A percentile compares a stretch with the other conserved stretches of the same genome.
phyloP scores from a whole-genome alignment of 1,140 invertebrate species.

The Drosophila ogumai region DNA sequence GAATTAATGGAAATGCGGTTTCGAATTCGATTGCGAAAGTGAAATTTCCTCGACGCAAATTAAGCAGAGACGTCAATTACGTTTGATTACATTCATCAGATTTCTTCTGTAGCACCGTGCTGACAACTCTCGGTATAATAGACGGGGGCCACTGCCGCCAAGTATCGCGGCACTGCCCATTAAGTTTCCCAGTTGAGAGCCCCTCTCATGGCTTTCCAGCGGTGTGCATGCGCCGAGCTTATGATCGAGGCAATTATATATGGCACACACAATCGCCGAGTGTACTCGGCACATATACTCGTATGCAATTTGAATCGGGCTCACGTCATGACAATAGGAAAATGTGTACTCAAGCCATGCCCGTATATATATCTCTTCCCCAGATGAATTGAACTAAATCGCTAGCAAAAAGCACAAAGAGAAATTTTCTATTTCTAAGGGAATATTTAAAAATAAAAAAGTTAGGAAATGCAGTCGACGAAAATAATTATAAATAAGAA shows the following conservation, averaged over 20 bases:
- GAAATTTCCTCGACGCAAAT: slow-evolving; percentile 45
- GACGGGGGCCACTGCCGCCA: slow-evolving; percentile 34
- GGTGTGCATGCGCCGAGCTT: slow-evolving; percentile 68
- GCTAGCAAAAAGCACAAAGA: slow-evolving; percentile 6
- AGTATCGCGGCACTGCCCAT: slow-evolving; percentile 65
- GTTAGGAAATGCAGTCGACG: background rate
- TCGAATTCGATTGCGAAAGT: slow-evolving; percentile 41
- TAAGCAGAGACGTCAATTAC: slow-evolving; percentile 53
- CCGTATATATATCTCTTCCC: slow-evolving; percentile 22
- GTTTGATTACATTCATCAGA: slow-evolving; percentile 68
- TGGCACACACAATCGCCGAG: slow-evolving; percentile 42
- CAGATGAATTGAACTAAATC: slow-evolving; percentile 56
- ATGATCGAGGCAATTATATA: slow-evolving; percentile 79
- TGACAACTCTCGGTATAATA: slow-evolving; percentile 54
- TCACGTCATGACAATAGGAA: slow-evolving; percentile 67
- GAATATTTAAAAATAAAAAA: background rate
- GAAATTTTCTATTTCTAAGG: background rate
- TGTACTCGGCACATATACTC: slow-evolving; percentile 11
- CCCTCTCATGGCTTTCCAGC: slow-evolving; percentile 15
- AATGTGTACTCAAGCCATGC: slow-evolving; percentile 23
- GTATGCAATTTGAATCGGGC: slow-evolving; percentile 68
- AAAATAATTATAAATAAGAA: background rate
- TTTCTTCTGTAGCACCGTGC: slow-evolving; percentile 46
- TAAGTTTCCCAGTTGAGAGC: slow-evolving; percentile 68
- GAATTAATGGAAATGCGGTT: slow-evolving; percentile 29